Percentiles rank a stretch among this genome's conserved stretches.
Conservation (phyloP, 1,140 invertebrate genomes). For the Ceratosolen solmsi region DNA sequence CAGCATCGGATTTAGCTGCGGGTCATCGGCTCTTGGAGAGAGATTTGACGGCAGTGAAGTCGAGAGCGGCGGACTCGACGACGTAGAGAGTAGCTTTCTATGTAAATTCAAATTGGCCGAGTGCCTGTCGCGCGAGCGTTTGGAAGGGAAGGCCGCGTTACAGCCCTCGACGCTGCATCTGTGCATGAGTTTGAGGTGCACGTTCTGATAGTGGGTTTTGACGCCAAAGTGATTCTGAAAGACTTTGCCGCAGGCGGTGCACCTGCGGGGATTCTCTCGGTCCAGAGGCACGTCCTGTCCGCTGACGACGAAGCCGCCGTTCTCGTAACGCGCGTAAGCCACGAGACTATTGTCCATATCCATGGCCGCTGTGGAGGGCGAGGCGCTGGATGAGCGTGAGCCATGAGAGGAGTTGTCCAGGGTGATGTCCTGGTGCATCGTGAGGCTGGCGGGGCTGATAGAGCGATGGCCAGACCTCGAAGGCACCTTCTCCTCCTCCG, state of each 20-base stretch:
- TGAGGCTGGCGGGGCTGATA: conserved; percentile 74
- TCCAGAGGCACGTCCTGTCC: conserved; percentile 89
- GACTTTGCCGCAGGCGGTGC: conserved; percentile 92
- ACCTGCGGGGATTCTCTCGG: conserved; percentile 86
- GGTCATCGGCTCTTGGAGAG: conserved; percentile 60
- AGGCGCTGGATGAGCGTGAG: conserved; percentile 73
- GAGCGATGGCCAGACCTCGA: conserved; percentile 72
- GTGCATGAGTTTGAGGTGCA: conserved; percentile 96
- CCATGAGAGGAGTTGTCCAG: conserved; percentile 71
- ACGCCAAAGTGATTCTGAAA: conserved; percentile 97
- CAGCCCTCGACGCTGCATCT: conserved; percentile 97
- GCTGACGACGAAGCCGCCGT: conserved; percentile 78
- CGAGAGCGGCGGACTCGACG: conserved; percentile 72
- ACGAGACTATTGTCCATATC: conserved; percentile 72
- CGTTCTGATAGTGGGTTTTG: conserved; percentile 96
- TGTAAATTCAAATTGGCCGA: conserved; percentile 94
- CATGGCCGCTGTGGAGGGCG: conserved; percentile 73
- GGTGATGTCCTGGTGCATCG: conserved; percentile 65
- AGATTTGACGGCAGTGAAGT: conserved; percentile 71
- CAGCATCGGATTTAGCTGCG: conserved; percentile 71
- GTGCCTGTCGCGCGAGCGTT: conserved; percentile 92
- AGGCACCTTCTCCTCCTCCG: conserved; percentile 56
- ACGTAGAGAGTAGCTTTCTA: conserved; percentile 87
- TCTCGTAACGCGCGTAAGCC: conserved; percentile 80
- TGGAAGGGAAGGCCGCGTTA: conserved; percentile 96